Conservation (phyloP, 2,113 vertebrate species). For the Hirundichthys speculiger region DNA sequence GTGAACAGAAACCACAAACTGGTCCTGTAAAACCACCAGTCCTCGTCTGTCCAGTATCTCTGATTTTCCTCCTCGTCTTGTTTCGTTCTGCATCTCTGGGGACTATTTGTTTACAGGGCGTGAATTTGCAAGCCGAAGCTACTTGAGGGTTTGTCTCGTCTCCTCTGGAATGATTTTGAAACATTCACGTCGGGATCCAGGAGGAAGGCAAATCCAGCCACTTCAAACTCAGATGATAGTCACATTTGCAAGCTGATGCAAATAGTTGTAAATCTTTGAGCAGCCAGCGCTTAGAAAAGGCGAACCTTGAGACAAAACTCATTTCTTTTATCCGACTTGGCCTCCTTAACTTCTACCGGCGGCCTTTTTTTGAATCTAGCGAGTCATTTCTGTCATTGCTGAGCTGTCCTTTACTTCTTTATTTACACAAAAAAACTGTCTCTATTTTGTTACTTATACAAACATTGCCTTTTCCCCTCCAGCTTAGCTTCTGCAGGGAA, state of each 20-base stretch:
- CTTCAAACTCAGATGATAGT: constrained; percentile 59
- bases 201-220: constrained; percentile 76
- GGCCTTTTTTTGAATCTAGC: not conserved
- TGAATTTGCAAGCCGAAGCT: constrained; percentile 47
- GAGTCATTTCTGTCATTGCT: rapidly evolving
- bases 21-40: no score
- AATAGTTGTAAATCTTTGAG: constrained; percentile 77
- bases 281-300: constrained; percentile 34
- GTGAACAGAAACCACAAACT: no score
- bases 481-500: constrained; percentile 63
- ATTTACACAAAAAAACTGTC: constrained; percentile 12
- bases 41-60: no score
- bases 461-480: constrained; percentile 61
- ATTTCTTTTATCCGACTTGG: not conserved
- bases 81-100: no score
- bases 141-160: constrained; percentile 31
- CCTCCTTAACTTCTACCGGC: not conserved
- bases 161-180: constrained; percentile 62
- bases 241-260: constrained; percentile 79
- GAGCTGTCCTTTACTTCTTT: not conserved
- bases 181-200: constrained; percentile 75
- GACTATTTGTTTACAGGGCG: not conserved
- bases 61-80: no score
- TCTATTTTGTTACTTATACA: constrained; percentile 32
- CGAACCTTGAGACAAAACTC: constrained; percentile 23